Evolutionary conservation across 2,888 invertebrate genomes (phyloP), one percentile per base, ranked within the genome.

Genomic region (Agrochola lota): DNA sequence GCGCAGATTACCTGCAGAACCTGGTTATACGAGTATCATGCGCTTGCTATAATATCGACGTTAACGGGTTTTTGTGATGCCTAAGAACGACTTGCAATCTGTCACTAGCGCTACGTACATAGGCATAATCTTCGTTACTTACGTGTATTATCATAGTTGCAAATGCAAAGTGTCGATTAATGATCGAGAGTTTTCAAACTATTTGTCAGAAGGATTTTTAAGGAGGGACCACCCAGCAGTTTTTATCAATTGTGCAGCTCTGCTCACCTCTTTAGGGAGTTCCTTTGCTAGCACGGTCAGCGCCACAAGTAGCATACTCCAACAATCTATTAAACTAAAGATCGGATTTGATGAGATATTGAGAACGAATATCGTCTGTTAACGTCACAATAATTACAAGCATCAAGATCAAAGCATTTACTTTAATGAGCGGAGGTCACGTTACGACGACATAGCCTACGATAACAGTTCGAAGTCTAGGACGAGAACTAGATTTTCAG

Each of bases 61-160:
- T 57, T 75, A 75, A 75, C 82, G 55, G 64, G 82, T 85, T 84
- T 82, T 81, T 75, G 40, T 71, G 62, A 74, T 55, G 64, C 49
- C 46, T 80, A 59, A 26, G 40, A 30, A 60, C 80, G 55, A 60
- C 71, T 68, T 72, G 57, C 72, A 84, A 81, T 72, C 55, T 69
- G 60, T 72, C 80, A 68, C 30, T 57, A 68, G 30, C 26, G 40
- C 55, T 67, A 43, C 49, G 35, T 72, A 67, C 30, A 57, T 70
- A 43, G 60, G 7, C n/a, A 57, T 55, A 57, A 63, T 43, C 63
- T 55, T 55, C 11, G 23, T 40, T 62, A 15, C 26, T 62, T n/a
- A 57, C 55, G 55, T 52, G 3, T n/a, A 17, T 59, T 35, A 49
- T 59, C 46, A 59, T 26, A 76, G 40, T 49, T 40, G 17, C 26